Base-by-base conservation (phyloP, 2,113 vertebrate genomes). In the Myxocyprinus asiaticus region DNA sequence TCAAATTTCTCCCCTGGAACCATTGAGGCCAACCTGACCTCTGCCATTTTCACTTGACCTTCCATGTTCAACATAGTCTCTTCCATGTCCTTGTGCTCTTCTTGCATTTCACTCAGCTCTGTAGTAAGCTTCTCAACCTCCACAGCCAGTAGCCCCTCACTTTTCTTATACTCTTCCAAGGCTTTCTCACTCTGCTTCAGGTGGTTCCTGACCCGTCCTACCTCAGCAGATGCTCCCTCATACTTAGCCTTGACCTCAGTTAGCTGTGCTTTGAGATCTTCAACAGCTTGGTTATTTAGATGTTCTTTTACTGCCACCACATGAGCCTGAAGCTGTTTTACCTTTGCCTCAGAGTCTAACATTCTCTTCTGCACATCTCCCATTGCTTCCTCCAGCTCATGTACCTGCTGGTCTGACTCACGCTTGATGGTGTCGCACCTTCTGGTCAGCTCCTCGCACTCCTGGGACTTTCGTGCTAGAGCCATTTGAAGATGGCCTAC, bases 351-450 rank as follows among this genome's bases (percentile, higher is more conserved):
- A 0, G 97, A 99, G 22, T 99, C 98, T 8, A 97, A 90, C 97
- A 99, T 99, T n/a, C 98, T 93, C 86, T 97, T 98, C 92, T 99
- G 98, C 6, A 99, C 97, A 0, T 99, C 96, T 8, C 94, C 94
- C 22, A 99, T 74, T 0, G 97, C 98, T 0, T 98, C 96, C 82
- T 99, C 97, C 15, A 99, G 87, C 4, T 97, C 95, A 4, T 89
- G 93, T 50, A 99, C 88, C 90, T 99, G 98, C 43, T 92, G 90
- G 1, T 99, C 98, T 0, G 95, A 94, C 48, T 99, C 96, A 0
- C 83, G 91, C 86, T 96, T 97, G 86, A 89, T 88, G 2, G 93
- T 53, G 14, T 99, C 94, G 0, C 92, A 89, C 74, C 93, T 95
- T 0, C 92, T 81, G 0, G 82, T 87, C 67, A 99, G 82, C 0